Evolutionary conservation across 2,797 vertebrate genomes (phyloP).

Genomic region (Trachops cirrhosus): DNA sequence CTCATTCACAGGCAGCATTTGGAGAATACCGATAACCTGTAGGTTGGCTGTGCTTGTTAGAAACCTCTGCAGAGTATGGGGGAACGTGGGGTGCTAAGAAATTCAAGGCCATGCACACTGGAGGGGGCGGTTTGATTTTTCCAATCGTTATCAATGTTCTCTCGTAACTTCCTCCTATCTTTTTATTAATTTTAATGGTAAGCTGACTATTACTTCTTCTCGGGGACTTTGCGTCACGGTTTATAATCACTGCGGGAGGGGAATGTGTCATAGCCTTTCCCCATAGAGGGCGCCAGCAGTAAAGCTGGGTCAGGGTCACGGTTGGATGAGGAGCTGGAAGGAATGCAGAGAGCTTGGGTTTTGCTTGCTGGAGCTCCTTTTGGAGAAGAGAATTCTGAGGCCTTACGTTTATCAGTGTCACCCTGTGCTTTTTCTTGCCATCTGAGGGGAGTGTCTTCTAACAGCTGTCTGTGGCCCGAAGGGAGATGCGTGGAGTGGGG

Average conservation of each 20-base stretch:
- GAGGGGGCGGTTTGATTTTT: background rate
- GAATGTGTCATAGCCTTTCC: background rate
- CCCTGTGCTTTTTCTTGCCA: background rate
- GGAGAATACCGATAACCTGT: background rate
- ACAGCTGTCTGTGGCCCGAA: background rate
- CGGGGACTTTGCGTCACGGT: background rate
- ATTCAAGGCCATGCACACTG: background rate
- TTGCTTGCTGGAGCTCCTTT: background rate
- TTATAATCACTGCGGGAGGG: background rate
- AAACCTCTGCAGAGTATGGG: background rate
- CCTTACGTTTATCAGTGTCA: background rate
- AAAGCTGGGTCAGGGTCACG: background rate
- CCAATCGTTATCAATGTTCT: background rate
- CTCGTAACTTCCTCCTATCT: background rate
- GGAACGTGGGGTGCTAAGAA: background rate
- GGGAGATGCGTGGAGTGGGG: background rate
- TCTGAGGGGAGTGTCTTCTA: background rate
- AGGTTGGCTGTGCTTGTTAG: background rate
- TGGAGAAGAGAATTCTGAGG: background rate
- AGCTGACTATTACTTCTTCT: background rate
- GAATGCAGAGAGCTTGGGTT: background rate
- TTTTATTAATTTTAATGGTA: background rate
- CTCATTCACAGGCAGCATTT: background rate
- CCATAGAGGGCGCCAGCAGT: fast-evolving
- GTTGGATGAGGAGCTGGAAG: background rate